Conservation (phyloP, 2,113 vertebrate genomes). For the Monopterus albus region DNA sequence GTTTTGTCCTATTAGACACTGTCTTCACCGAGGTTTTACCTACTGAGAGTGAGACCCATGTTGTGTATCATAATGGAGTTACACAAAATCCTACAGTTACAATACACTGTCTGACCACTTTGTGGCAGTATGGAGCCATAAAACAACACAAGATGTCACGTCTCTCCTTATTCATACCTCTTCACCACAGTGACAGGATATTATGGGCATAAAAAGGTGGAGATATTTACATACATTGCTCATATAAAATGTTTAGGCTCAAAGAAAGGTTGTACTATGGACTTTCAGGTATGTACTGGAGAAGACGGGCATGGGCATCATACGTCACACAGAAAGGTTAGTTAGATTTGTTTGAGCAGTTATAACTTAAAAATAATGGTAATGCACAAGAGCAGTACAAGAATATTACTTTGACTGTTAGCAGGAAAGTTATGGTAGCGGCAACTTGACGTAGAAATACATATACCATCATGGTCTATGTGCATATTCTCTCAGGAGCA, state of each 20-base stretch:
- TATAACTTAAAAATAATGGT: constrained; percentile 27
- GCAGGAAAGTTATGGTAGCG: constrained; percentile 7
- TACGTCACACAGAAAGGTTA: constrained; percentile 17
- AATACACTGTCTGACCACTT: constrained; percentile 35
- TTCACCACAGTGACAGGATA: constrained; percentile 1
- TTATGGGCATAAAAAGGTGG: not conserved
- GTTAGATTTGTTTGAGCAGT: constrained; percentile 70
- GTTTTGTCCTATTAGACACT: not conserved
- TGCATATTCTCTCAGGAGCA: too few species aligned
- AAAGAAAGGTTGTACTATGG: not conserved
- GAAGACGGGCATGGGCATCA: not conserved
- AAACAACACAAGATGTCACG: not conserved
- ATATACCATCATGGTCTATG: too few species aligned
- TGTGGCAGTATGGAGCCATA: constrained; percentile 23
- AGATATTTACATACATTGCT: not conserved
- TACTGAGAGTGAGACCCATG: not conserved
- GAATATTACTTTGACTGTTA: constrained; percentile 53
- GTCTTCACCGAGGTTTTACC: not conserved
- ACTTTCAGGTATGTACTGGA: not conserved
- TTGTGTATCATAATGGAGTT: not conserved
- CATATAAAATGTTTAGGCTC: not conserved
- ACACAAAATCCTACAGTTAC: not conserved
- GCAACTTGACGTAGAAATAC: not conserved
- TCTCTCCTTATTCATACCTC: not conserved
- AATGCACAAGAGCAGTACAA: constrained; percentile 11